Percentiles rank a stretch among this genome's conserved stretches.
These are phyloP conservation scores for Strigamia crassipes DNA, from an alignment of 2,888 invertebrate genomes.

Conservation along the genomic window DNA sequence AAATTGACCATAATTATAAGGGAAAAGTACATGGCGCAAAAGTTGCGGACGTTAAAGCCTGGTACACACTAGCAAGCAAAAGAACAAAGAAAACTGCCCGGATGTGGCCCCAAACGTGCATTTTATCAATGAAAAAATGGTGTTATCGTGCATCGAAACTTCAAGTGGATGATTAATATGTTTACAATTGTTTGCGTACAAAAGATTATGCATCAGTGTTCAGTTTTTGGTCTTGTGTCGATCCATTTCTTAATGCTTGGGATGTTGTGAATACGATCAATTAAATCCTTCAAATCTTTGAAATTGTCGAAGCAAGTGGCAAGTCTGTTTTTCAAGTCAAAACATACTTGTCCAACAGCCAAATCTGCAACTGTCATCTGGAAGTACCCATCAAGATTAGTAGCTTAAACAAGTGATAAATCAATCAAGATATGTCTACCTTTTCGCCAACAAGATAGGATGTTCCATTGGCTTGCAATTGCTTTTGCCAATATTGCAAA, in stretches of 20 bases:
- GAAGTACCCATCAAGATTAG: constrained; percentile 51
- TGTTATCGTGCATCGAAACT: background rate
- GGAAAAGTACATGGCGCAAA: no score
- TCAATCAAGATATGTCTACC: background rate
- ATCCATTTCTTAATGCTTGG: constrained; percentile 70
- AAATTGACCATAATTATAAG: no score
- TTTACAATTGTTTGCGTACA: background rate
- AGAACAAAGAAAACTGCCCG: no score
- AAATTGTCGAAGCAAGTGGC: constrained; percentile 65
- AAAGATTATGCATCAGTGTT: background rate
- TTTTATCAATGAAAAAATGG: no score
- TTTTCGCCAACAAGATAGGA: background rate
- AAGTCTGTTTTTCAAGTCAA: constrained; percentile 66
- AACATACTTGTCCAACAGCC: constrained; percentile 66
- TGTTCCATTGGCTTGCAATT: background rate
- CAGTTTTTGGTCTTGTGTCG: constrained; percentile 54
- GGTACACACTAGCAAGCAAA: no score
- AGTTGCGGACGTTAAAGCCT: no score
- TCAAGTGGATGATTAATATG: background rate
- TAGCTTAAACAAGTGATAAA: background rate
- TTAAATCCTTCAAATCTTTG: constrained; percentile 65
- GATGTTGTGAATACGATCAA: constrained; percentile 64
- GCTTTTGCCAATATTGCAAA: background rate
- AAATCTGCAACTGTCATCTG: constrained; percentile 71
- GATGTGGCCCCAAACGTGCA: no score